Percentiles rank a stretch among this genome's conserved stretches.
These are phyloP conservation scores for Luehdorfia chinensis DNA, from an alignment of 1,140 invertebrate species.

Conservation along the genomic window DNA sequence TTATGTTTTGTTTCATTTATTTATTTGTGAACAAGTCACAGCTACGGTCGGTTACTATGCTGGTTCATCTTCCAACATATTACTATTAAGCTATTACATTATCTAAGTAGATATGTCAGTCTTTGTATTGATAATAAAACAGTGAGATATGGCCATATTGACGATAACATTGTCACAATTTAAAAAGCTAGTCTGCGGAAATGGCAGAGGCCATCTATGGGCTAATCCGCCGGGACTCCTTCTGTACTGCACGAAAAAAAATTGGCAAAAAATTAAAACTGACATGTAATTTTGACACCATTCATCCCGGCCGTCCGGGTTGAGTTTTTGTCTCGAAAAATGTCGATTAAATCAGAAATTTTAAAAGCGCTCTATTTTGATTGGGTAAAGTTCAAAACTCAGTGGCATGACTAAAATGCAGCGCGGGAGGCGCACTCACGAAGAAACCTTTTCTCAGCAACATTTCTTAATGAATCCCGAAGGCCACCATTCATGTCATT, in stretches of 20 bases:
- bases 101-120: too few relatives aligned
- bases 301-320: slow-evolving; percentile 62
- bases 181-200: slow-evolving; percentile 9
- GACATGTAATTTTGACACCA: slow-evolving; percentile 73
- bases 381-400: slow-evolving; percentile 16
- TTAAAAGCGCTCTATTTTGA: slow-evolving; percentile 11
- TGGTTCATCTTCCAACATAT: too few relatives aligned
- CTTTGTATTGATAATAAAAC: too few relatives aligned
- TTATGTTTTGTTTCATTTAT: too few relatives aligned
- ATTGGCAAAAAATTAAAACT: slow-evolving; percentile 58
- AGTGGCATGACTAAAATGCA: neutral
- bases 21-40: too few relatives aligned
- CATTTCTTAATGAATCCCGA: slow-evolving; percentile 68
- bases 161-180: slow-evolving; percentile 17
- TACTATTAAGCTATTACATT: too few relatives aligned
- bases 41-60: too few relatives aligned
- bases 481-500: slow-evolving; percentile 68
- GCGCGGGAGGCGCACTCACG: slow-evolving; percentile 17
- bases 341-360: too few relatives aligned
- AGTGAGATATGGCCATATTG: too few relatives aligned
- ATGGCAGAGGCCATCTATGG: slow-evolving; percentile 2
- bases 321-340: slow-evolving; percentile 35
- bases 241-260: slow-evolving; percentile 33
- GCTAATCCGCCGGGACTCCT: slow-evolving; percentile 15
- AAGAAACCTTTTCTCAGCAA: slow-evolving; percentile 43